These are phyloP conservation scores for Gorilla gorilla DNA, from an alignment of 2,113 vertebrate genomes.

Conservation along the genomic window DNA sequence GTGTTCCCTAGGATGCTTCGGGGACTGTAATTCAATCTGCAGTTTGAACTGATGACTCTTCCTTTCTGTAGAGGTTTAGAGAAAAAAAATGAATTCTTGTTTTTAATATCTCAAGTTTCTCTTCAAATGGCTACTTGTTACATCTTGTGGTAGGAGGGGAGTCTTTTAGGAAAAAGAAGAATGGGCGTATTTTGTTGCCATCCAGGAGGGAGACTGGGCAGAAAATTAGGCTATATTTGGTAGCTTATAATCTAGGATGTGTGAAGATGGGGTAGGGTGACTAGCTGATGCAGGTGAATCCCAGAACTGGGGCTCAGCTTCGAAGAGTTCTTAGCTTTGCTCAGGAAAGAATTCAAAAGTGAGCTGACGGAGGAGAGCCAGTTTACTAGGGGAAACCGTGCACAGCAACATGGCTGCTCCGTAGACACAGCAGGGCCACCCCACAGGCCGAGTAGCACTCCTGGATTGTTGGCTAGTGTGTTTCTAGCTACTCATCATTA, in stretches of 20 bases:
- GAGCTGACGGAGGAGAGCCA: too few relatives aligned
- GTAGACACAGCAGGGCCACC: too few relatives aligned
- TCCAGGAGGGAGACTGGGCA: background rate
- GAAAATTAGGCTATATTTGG: too few relatives aligned
- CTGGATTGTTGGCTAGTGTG: too few relatives aligned
- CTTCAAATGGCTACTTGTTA: constrained; percentile 41
- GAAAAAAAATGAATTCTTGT: background rate
- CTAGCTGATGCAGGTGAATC: too few relatives aligned
- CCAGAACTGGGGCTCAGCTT: too few relatives aligned
- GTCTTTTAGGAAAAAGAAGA: background rate
- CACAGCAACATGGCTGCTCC: too few relatives aligned
- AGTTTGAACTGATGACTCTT: constrained; percentile 59
- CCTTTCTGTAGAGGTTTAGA: constrained; percentile 49
- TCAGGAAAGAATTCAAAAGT: too few relatives aligned
- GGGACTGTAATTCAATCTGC: constrained; percentile 77
- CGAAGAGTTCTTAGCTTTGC: too few relatives aligned
- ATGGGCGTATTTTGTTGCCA: background rate
- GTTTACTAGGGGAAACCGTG: too few relatives aligned
- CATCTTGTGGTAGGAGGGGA: background rate
- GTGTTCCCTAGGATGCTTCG: constrained; percentile 69
- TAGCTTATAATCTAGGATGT: rapidly evolving
- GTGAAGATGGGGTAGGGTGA: rapidly evolving
- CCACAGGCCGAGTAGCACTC: too few relatives aligned
- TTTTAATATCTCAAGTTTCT: constrained; percentile 48
- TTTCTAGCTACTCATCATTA: too few relatives aligned